Percentiles rank a stretch among this genome's conserved stretches.
Conservation (phyloP, 2,113 vertebrate species). For the Gadus chalcogrammus region DNA sequence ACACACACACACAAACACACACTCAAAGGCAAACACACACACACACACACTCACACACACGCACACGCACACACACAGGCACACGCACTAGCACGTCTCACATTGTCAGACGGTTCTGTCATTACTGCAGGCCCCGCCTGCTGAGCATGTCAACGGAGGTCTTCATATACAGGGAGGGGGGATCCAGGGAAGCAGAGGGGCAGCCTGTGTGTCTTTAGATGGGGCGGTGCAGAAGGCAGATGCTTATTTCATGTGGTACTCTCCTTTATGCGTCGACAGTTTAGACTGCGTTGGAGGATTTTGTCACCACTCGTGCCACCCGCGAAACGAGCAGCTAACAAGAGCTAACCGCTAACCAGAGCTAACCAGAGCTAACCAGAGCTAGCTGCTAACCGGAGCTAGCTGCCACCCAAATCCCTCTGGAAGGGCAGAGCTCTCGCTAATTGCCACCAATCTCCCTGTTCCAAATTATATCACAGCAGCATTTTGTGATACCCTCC, state of each 20-base stretch:
- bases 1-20: too few relatives aligned
- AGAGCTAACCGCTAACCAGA: too few relatives aligned
- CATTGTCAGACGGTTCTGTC: constrained; percentile 46
- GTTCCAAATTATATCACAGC: constrained; percentile 23
- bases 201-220: neutral
- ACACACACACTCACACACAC: too few relatives aligned
- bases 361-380: too few relatives aligned
- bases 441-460: constrained; percentile 25
- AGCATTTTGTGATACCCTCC: constrained; percentile 27
- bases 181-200: constrained; percentile 1
- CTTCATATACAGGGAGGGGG: constrained; percentile 7
- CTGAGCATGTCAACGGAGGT: constrained; percentile 12
- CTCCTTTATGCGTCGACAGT: neutral
- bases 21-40: too few relatives aligned
- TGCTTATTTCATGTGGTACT: too few relatives aligned
- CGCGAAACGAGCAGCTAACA: too few relatives aligned
- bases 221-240: too few relatives aligned
- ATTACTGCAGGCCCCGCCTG: constrained; percentile 17
- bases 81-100: constrained; percentile 14
- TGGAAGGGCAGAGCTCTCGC: constrained; percentile 18
- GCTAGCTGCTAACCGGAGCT: too few relatives aligned
- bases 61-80: neutral
- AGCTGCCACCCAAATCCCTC: neutral
- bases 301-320: too few relatives aligned
- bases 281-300: neutral